Conservation (phyloP, 2,113 vertebrate genomes). For the Grus americana region DNA sequence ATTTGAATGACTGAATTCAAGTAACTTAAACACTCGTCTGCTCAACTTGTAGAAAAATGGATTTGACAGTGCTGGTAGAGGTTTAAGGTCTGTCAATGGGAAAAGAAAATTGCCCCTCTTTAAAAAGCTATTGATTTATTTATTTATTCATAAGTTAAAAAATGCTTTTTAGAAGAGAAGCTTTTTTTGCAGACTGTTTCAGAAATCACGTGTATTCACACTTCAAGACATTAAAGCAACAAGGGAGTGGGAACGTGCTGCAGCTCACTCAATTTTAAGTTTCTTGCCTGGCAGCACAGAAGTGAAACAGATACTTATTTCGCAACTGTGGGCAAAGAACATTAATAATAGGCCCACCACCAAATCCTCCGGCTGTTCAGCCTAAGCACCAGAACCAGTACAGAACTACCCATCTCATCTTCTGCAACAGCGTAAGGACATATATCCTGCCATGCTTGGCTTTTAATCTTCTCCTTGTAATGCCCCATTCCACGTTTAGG, state of each 20-base stretch:
- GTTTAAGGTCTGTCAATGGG: neutral
- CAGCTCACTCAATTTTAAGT: neutral
- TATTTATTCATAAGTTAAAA: neutral
- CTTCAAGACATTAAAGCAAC: neutral
- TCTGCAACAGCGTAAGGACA: neutral
- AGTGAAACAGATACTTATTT: neutral
- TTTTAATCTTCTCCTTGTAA: neutral
- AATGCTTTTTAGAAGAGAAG: neutral
- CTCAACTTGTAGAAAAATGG: neutral
- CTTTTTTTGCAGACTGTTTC: neutral
- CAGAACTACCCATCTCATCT: neutral
- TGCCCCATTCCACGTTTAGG: neutral
- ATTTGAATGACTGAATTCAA: neutral
- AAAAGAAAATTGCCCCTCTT: neutral
- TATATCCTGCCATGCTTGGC: neutral
- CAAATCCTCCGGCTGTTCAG: neutral
- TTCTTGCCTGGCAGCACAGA: neutral
- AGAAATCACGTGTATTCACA: neutral
- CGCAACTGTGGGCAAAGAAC: neutral
- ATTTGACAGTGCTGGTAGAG: neutral
- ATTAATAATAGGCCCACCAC: neutral
- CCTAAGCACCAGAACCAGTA: neutral
- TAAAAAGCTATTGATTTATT: neutral
- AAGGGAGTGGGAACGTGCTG: neutral
- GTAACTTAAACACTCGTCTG: neutral